phyloP scores from a whole-genome alignment of 2,113 vertebrate species.

The Plectropomus leopardus region DNA sequence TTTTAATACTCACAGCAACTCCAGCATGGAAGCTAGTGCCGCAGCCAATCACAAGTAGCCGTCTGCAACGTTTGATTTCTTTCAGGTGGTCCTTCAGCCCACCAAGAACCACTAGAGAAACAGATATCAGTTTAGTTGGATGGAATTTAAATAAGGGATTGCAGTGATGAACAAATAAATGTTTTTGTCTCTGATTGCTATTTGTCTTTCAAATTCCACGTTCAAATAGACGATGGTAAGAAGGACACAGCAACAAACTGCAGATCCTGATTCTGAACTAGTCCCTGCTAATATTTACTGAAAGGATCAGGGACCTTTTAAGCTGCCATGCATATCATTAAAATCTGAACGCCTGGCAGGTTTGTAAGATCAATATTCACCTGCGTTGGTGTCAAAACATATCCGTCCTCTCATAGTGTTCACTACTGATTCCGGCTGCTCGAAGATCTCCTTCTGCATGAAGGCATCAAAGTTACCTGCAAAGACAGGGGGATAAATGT shows the following conservation, averaged over 20 bases:
- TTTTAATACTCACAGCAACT: constrained; percentile 89
- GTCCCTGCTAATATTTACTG: not conserved
- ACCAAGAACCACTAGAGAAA: constrained; percentile 89
- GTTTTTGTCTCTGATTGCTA: not conserved
- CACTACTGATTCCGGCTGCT: constrained; percentile 95
- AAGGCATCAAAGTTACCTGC: constrained; percentile 95
- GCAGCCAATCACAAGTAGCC: constrained; percentile 95
- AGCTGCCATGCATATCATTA: not conserved
- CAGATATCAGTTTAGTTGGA: not conserved
- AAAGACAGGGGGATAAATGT: not conserved
- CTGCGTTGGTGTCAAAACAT: constrained; percentile 92
- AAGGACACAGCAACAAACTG: not conserved
- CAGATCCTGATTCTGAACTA: constrained; percentile 2
- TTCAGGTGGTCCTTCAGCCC: constrained; percentile 96
- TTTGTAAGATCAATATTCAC: constrained; percentile 75
- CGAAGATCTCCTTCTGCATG: constrained; percentile 99
- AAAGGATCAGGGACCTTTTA: not conserved
- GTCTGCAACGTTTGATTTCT: constrained; percentile 94
- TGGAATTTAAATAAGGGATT: not conserved
- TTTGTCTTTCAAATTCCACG: not conserved
- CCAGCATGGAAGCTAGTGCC: constrained; percentile 96
- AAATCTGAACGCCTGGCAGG: not conserved
- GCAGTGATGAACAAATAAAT: not conserved
- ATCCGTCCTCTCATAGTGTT: constrained; percentile 98
- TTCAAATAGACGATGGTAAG: not conserved